Evolutionary conservation across 2,113 vertebrate genomes (phyloP).

Genomic region (Kryptolebias marmoratus): DNA sequence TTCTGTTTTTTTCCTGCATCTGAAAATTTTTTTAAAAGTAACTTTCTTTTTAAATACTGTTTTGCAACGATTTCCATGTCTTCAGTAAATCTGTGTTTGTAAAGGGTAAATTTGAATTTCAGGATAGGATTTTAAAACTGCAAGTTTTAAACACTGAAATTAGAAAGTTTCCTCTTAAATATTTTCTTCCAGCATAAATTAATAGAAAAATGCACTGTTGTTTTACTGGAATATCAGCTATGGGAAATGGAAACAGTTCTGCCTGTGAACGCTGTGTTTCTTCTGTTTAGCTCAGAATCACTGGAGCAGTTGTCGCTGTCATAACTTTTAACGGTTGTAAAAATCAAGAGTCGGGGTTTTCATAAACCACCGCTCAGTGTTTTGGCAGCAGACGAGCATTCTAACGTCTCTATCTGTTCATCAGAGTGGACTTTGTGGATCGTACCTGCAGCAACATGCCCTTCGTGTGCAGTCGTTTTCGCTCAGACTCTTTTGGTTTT

Average conservation of each 20-base stretch:
- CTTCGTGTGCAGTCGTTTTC: background rate
- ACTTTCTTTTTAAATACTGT: no score
- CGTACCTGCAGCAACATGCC: constrained; percentile 3
- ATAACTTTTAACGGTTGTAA: constrained; percentile 21
- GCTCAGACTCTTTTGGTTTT: background rate
- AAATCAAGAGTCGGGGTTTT: background rate
- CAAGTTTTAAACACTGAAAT: background rate
- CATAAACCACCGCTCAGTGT: background rate
- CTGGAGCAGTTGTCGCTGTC: background rate
- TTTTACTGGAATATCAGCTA: no score
- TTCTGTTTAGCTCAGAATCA: background rate
- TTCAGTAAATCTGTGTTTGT: no score
- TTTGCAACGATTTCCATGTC: no score
- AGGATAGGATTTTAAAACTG: no score
- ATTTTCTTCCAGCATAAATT: no score
- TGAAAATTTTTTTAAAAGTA: no score
- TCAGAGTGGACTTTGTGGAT: constrained; percentile 15
- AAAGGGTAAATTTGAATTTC: no score
- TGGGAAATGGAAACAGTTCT: background rate
- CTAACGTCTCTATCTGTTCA: constrained; percentile 10
- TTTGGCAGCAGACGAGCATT: constrained; percentile 5
- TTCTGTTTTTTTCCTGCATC: no score
- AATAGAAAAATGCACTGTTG: background rate
- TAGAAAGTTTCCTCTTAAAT: background rate
- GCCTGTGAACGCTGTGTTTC: background rate